A percentile compares a stretch with the other conserved stretches of the same genome.
These are phyloP conservation scores for Larimichthys crocea DNA, from an alignment of 2,113 vertebrate genomes.

Conservation along the genomic window DNA sequence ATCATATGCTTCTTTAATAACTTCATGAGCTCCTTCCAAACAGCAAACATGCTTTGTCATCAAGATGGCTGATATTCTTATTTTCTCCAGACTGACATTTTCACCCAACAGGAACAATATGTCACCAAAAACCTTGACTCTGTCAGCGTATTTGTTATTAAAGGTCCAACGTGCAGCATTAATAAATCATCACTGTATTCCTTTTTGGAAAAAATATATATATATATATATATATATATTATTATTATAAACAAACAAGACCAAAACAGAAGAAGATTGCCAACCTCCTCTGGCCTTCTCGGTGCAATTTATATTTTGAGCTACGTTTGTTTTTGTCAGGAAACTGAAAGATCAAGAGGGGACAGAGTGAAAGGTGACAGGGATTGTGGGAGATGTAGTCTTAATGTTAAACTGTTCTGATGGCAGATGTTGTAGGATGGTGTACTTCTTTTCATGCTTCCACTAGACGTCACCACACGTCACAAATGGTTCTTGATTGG, in stretches of 20 bases:
- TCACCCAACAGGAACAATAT: conserved; percentile 32
- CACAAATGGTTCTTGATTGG: too few relatives aligned
- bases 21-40: neutral
- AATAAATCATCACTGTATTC: conserved; percentile 46
- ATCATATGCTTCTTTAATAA: conserved; percentile 6
- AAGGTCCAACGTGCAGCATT: conserved; percentile 39
- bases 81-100: conserved; percentile 53
- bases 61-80: conserved; percentile 36
- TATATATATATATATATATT: neutral
- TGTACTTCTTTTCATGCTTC: too few relatives aligned
- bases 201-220: neutral
- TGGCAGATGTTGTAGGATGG: too few relatives aligned
- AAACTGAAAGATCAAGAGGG: neutral
- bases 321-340: conserved; percentile 1
- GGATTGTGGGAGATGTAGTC: neutral
- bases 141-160: conserved; percentile 59
- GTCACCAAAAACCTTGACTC: conserved; percentile 31
- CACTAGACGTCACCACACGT: too few relatives aligned
- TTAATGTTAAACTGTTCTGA: too few relatives aligned
- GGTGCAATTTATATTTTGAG: neutral
- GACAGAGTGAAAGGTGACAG: neutral
- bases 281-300: neutral
- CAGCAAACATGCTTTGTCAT: conserved; percentile 49
- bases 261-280: conserved; percentile 8
- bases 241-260: conserved; percentile 18